phyloP scores from a whole-genome alignment of 2,797 vertebrate genomes.

The Myotis planiceps region DNA sequence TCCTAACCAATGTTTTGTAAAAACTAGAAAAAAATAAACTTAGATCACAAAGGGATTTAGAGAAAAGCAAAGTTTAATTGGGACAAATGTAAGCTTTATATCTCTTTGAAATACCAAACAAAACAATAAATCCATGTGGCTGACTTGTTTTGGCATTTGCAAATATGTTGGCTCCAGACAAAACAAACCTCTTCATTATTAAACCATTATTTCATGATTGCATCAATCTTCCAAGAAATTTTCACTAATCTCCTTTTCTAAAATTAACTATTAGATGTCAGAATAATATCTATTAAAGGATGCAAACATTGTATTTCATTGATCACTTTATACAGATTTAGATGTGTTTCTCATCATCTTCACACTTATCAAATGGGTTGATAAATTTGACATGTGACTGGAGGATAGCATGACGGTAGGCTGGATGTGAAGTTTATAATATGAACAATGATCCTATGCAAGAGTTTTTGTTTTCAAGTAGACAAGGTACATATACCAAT shows the following conservation, averaged over 20 bases:
- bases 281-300: background rate
- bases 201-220: background rate
- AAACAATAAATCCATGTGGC: background rate
- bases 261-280: background rate
- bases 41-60: background rate
- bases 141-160: background rate
- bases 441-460: background rate
- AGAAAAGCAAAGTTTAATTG: background rate
- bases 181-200: background rate
- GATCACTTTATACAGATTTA: background rate
- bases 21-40: background rate
- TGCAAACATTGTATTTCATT: background rate
- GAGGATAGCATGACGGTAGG: background rate
- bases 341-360: background rate
- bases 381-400: background rate
- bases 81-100: background rate
- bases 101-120: background rate
- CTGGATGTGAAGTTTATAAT: background rate
- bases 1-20: background rate
- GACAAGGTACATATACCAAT: background rate
- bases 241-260: background rate
- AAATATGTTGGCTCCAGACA: background rate
- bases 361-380: background rate
- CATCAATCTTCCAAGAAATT: background rate
- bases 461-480: background rate